A percentile compares a stretch with the other conserved stretches of the same genome.
Evolutionary conservation across 1,140 invertebrate species (phyloP).

Genomic region (Diachasmimorpha longicaudata): DNA sequence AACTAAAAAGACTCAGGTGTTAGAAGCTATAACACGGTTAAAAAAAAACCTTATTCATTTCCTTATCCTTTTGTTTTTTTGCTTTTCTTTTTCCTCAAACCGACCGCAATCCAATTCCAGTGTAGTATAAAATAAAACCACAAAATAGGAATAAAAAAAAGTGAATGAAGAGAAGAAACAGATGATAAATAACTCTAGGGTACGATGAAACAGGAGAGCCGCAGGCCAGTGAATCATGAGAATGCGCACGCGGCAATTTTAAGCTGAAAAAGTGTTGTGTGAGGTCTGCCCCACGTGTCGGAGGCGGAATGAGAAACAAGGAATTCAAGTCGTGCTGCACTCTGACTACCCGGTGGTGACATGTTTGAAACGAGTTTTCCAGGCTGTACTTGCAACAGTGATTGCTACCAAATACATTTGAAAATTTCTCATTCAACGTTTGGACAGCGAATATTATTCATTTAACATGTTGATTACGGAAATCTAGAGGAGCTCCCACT

Average conservation of each 20-base stretch:
- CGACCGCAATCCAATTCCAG: conserved; percentile 15
- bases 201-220: conserved; percentile 19
- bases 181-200: conserved; percentile 19
- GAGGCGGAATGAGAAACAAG: background rate
- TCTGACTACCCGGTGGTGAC: conserved; percentile 10
- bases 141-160: conserved; percentile 1
- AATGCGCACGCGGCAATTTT: conserved; percentile 10
- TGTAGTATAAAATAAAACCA: conserved; percentile 2
- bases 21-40: conserved; percentile 14
- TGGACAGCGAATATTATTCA: background rate
- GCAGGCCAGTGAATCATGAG: conserved; percentile 25
- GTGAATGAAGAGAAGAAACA: background rate
- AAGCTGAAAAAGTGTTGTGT: background rate
- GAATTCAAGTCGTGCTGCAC: conserved; percentile 10
- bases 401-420: background rate
- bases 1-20: conserved; percentile 15
- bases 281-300: background rate
- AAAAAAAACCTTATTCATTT: conserved; percentile 32
- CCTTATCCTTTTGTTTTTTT: conserved; percentile 11
- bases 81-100: background rate
- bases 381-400: background rate
- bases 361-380: conserved; percentile 23
- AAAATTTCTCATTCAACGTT: background rate
- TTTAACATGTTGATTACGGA: too few relatives aligned
- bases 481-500: too few relatives aligned